Percentiles rank a stretch among this genome's conserved stretches.
phyloP scores from a whole-genome alignment of 2,888 invertebrate species.

The Tuberolachnus salignus region DNA sequence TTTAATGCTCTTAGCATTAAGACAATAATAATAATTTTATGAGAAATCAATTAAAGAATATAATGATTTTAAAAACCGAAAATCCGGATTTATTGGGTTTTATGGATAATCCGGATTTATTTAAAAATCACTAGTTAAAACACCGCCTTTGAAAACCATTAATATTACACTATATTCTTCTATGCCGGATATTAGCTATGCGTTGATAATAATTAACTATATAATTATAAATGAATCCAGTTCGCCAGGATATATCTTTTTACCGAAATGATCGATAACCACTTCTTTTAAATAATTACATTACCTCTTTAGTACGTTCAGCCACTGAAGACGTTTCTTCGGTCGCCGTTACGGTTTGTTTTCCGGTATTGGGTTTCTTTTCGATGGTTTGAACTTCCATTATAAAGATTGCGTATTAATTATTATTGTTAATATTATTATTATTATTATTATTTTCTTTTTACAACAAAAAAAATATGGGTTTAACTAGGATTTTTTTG shows the following conservation, averaged over 20 bases:
- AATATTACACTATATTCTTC: no score
- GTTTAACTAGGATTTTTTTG: conserved; percentile 14
- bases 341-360: conserved; percentile 52
- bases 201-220: not conserved
- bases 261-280: no score
- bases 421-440: conserved; percentile 11
- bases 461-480: conserved; percentile 15
- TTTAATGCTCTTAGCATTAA: no score
- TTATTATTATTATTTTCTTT: not conserved
- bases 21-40: no score
- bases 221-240: not conserved
- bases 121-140: no score
- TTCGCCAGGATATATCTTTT: not conserved
- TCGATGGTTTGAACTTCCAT: conserved; percentile 55
- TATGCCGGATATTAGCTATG: no score
- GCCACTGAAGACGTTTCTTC: conserved; percentile 50
- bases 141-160: no score
- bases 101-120: no score
- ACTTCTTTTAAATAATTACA: no score
- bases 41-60: no score
- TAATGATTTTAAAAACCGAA: no score
- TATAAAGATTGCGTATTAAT: conserved; percentile 27
- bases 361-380: conserved; percentile 46
- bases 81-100: no score
- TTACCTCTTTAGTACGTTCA: conserved; percentile 52